phyloP scores from a whole-genome alignment of 2,888 invertebrate genomes.

The Scaptomyza reducta region DNA sequence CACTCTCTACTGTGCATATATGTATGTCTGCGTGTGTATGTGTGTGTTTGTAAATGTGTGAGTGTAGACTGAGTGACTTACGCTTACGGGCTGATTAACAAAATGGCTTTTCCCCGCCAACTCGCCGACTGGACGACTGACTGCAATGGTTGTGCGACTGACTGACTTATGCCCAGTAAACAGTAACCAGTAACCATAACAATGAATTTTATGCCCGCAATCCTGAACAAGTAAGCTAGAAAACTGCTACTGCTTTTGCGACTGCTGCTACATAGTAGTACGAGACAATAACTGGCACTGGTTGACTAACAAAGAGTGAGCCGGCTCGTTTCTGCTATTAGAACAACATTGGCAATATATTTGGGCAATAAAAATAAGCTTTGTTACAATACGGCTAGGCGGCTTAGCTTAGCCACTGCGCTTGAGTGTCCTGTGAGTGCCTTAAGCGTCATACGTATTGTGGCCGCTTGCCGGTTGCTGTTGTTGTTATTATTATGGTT shows the following conservation, averaged over 20 bases:
- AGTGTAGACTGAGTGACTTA: slow-evolving; percentile 58
- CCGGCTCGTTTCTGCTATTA: slow-evolving; percentile 75
- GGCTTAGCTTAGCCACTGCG: slow-evolving; percentile 22
- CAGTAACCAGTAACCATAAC: slow-evolving; percentile 63
- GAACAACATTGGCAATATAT: slow-evolving; percentile 79
- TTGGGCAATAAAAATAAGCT: slow-evolving; percentile 78
- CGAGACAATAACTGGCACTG: slow-evolving; percentile 36
- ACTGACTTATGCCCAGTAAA: slow-evolving; percentile 77
- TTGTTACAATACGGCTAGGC: slow-evolving; percentile 64
- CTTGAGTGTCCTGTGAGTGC: slow-evolving; percentile 50
- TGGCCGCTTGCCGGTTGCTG: slow-evolving; percentile 13
- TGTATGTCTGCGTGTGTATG: slow-evolving; percentile 22
- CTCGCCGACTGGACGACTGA: slow-evolving; percentile 7
- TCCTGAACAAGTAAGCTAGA: slow-evolving; percentile 34
- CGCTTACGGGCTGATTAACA: slow-evolving; percentile 70
- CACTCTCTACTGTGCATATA: slow-evolving; percentile 13
- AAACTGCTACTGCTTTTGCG: slow-evolving; percentile 32
- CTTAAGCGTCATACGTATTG: slow-evolving; percentile 44
- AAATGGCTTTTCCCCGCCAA: slow-evolving; percentile 64
- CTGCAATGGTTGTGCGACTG: slow-evolving; percentile 62
- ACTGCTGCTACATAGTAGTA: slow-evolving; percentile 24
- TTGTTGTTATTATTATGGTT: slow-evolving; percentile 52
- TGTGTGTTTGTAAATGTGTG: slow-evolving; percentile 38
- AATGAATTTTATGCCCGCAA: slow-evolving; percentile 72
- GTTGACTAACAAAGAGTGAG: slow-evolving; percentile 8